phyloP scores from a whole-genome alignment of 2,888 invertebrate species.

The Carabus problematicus region DNA sequence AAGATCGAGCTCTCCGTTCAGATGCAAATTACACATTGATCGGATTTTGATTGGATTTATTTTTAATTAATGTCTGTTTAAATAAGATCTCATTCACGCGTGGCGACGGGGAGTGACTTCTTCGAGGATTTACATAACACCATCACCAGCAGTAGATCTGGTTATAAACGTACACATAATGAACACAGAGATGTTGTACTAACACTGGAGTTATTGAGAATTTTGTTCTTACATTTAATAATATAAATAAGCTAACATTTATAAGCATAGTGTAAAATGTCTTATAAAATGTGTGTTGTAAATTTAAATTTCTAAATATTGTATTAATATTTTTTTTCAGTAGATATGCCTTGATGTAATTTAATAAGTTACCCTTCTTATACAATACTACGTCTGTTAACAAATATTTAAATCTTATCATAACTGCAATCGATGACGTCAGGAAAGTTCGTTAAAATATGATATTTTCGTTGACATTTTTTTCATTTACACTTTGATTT shows the following conservation, averaged over 20 bases:
- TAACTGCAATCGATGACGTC: slow-evolving; percentile 15
- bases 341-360: no score
- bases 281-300: no score
- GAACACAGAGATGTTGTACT: not conserved
- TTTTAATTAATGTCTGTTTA: slow-evolving; percentile 52
- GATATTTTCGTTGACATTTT: slow-evolving; percentile 23
- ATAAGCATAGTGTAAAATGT: no score
- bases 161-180: not conserved
- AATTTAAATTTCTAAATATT: no score
- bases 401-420: slow-evolving; percentile 16
- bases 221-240: no score
- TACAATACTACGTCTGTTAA: no score
- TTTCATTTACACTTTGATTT: slow-evolving; percentile 29
- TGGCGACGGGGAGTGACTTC: slow-evolving; percentile 25
- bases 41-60: slow-evolving; percentile 53
- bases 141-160: not conserved
- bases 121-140: slow-evolving; percentile 12
- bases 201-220: no score
- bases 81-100: slow-evolving; percentile 41
- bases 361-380: no score
- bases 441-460: slow-evolving; percentile 32
- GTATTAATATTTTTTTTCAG: no score
- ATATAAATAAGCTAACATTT: no score
- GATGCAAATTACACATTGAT: slow-evolving; percentile 42
- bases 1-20: slow-evolving; percentile 32